A percentile compares a stretch with the other conserved stretches of the same genome.
Evolutionary conservation across 2,888 invertebrate genomes (phyloP).

Genomic region (Siphlonurus alternatus): DNA sequence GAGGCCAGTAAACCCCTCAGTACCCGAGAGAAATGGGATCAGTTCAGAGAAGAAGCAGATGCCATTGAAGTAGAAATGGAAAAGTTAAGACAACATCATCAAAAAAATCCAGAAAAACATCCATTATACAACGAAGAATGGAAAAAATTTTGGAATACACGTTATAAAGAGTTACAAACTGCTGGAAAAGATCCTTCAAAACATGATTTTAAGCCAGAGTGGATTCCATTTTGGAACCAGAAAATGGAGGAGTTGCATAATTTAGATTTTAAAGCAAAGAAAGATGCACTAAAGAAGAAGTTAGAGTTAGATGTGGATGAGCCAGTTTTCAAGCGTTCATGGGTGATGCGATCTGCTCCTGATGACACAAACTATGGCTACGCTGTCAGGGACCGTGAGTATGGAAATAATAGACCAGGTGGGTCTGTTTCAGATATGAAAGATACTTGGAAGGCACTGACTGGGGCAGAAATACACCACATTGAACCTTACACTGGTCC

Average conservation of each 20-base stretch:
- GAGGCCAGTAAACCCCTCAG: neutral
- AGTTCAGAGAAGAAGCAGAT: conserved; percentile 28
- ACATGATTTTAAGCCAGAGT: conserved; percentile 76
- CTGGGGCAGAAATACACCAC: conserved; percentile 19
- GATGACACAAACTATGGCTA: neutral
- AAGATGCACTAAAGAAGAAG: conserved; percentile 49
- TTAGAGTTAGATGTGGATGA: conserved; percentile 30
- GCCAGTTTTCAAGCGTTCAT: neutral
- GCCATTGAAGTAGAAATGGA: conserved; percentile 39
- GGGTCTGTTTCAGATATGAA: conserved; percentile 16
- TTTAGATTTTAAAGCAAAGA: conserved; percentile 44
- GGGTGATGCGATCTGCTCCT: neutral
- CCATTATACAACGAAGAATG: conserved; percentile 77
- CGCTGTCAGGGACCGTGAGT: neutral
- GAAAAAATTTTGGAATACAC: conserved; percentile 76
- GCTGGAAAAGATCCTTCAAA: conserved; percentile 56
- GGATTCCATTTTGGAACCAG: conserved; percentile 73
- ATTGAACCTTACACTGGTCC: neutral
- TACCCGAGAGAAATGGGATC: neutral
- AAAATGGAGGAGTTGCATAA: conserved; percentile 63
- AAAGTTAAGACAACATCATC: conserved; percentile 51
- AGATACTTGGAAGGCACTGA: conserved; percentile 18
- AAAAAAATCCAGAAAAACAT: conserved; percentile 76
- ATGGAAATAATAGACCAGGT: neutral
- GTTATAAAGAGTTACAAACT: conserved; percentile 61